A percentile compares a stretch with the other conserved stretches of the same genome.
Conservation (phyloP, 2,797 vertebrate genomes). For the Aselliscus stoliczkanus region DNA sequence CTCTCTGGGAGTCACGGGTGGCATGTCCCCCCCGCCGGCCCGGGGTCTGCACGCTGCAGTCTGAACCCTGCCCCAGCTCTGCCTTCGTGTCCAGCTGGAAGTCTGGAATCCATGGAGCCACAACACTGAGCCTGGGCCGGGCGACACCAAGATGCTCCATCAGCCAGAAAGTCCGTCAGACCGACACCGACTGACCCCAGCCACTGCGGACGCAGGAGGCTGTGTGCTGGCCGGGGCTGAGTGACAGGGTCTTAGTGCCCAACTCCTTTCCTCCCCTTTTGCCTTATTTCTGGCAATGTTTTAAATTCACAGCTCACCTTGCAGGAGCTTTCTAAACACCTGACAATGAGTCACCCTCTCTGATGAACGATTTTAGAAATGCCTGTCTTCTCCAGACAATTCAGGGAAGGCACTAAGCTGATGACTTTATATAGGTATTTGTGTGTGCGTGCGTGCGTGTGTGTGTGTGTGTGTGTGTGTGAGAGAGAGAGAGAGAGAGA, state of each 20-base stretch:
- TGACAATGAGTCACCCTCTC: too few relatives aligned
- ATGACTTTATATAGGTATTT: too few relatives aligned
- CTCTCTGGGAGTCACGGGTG: too few relatives aligned
- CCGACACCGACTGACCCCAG: rapidly evolving
- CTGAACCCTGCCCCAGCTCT: not conserved
- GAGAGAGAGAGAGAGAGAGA: too few relatives aligned
- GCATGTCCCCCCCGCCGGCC: not conserved
- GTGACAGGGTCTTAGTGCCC: rapidly evolving
- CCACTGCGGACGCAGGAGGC: rapidly evolving
- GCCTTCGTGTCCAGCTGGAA: not conserved
- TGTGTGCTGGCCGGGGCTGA: too few relatives aligned
- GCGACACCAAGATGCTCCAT: rapidly evolving
- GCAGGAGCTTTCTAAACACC: not conserved
- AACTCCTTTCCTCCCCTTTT: not conserved
- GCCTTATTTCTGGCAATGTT: not conserved
- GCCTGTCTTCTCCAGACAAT: not conserved
- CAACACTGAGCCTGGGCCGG: rapidly evolving
- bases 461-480: not conserved
- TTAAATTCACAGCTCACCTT: too few relatives aligned
- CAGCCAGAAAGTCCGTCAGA: not conserved
- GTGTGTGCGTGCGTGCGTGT: not conserved
- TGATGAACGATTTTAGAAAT: too few relatives aligned
- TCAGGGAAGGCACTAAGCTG: not conserved
- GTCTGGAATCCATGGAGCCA: not conserved
- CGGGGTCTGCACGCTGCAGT: rapidly evolving